Evolutionary conservation across 2,113 vertebrate species (phyloP), one percentile per base, ranked within the genome.

Genomic region (Calypte anna): DNA sequence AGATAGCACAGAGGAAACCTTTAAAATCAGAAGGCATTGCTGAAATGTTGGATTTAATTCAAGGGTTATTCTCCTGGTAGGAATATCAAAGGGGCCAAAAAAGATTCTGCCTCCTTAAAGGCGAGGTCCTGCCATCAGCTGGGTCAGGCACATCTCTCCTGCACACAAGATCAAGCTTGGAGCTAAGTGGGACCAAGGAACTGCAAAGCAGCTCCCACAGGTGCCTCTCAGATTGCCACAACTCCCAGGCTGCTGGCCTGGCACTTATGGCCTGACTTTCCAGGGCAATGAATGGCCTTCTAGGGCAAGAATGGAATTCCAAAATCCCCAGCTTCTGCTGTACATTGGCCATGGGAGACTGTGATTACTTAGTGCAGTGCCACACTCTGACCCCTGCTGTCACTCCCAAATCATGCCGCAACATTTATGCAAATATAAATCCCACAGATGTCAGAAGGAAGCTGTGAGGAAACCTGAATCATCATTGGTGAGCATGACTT

Each of bases 301-400:
- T 8, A 44, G 51, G 44, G 44, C 38, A 79, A 74, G 38, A 43
- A 8, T 3, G 7, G 61, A 69, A 90, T 70, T 82, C 46, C 67
- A 64, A 69, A 94, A 64, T 7, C 46, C 14, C 13, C 12, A 6
- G 12, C 36, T 73, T 51, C 40, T 61, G 33, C 67, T 38, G 31
- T 36, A 28, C 28, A 2, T 0, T 31, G 33, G 36, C 31, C 38
- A 44, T 1, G 7, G 46, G 38, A 80, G 31, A 25, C 1, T 53
- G 36, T 20, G 78, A 63, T 72, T 33, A 38, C 20, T 61, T 10
- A 61, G 46, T 23, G 36, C n/a, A 30, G 40, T 33, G 85, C 66
- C 24, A 33, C 22, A 66, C 61, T n/a, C n/a, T 46, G 82, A 70
- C 46, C n/a, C 48, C 54, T 27, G 48, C 12, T 40, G 28, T 33